Percentiles rank a stretch among this genome's conserved stretches.
Conservation (phyloP, 53 echinoderm and acorn worm species). For the Crossaster papposus region DNA sequence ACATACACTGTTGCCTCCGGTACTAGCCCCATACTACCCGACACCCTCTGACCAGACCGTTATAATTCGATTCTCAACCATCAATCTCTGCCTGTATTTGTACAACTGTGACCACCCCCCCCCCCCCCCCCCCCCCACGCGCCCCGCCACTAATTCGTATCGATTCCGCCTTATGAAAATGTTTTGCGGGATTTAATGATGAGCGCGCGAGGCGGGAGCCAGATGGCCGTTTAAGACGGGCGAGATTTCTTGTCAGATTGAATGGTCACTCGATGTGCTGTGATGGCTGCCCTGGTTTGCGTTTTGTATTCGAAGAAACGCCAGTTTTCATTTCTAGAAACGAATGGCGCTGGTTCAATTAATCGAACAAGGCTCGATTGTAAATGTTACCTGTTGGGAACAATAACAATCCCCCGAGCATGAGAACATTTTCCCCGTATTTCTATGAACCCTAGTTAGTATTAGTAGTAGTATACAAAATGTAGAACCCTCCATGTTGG, state of each 20-base stretch:
- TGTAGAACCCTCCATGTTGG: no score
- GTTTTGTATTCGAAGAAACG: background rate
- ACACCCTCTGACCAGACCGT: slow-evolving; percentile 12
- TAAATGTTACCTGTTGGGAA: no score
- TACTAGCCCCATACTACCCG: background rate
- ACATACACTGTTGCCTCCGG: background rate
- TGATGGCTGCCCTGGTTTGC: no score
- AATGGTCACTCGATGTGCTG: slow-evolving; percentile 5
- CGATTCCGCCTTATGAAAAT: slow-evolving; percentile 52
- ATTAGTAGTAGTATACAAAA: no score
- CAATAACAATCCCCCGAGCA: no score
- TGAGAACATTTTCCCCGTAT: no score
- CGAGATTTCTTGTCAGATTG: background rate
- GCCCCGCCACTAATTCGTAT: slow-evolving; percentile 29
- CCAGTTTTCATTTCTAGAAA: background rate
- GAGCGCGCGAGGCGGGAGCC: background rate
- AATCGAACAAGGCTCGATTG: background rate
- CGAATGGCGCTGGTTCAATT: background rate
- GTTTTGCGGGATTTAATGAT: slow-evolving; percentile 54
- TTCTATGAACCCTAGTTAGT: no score
- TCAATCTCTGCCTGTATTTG: slow-evolving; percentile 38
- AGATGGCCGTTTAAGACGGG: slow-evolving; percentile 29
- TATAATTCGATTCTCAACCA: slow-evolving; percentile 41
- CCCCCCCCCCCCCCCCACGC: no score
- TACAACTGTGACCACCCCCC: slow-evolving; percentile 40